These are phyloP conservation scores for Pelvicachromis taeniatus DNA, from an alignment of 2,113 vertebrate genomes.

Conservation along the genomic window DNA sequence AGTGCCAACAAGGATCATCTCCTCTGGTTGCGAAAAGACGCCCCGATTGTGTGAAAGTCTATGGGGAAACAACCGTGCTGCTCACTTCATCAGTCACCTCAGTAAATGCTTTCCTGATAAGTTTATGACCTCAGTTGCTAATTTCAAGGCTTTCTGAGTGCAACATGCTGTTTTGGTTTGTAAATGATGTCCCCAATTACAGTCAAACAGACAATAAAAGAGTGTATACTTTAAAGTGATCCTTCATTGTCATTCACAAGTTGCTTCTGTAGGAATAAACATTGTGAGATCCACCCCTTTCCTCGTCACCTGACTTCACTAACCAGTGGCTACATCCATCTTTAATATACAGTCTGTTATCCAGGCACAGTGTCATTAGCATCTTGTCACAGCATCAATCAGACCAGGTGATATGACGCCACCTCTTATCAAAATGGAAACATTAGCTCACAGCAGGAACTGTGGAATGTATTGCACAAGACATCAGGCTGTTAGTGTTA, in stretches of 20 bases:
- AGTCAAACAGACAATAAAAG: not conserved
- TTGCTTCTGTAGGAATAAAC: not conserved
- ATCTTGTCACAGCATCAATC: not conserved
- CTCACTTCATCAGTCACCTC: not conserved
- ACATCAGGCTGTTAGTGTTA: not conserved
- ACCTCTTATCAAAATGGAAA: not conserved
- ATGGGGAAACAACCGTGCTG: not conserved
- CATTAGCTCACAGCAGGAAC: not conserved
- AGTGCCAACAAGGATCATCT: not conserved
- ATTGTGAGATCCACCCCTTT: not conserved
- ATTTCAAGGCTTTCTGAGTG: not conserved
- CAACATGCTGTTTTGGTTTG: not conserved
- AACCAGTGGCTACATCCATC: not conserved
- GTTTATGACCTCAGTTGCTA: not conserved
- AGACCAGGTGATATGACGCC: not conserved
- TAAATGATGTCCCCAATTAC: not conserved
- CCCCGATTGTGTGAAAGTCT: not conserved
- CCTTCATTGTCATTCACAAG: not conserved
- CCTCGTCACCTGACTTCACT: not conserved
- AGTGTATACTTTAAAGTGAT: accelerated
- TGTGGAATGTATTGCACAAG: not conserved
- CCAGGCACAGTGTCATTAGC: not conserved
- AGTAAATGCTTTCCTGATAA: not conserved
- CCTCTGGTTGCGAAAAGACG: not conserved
- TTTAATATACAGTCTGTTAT: not conserved